Evolutionary conservation across 2,797 vertebrate species (phyloP), one percentile per base, ranked within the genome.

Genomic region (Bradypodion ventrale): DNA sequence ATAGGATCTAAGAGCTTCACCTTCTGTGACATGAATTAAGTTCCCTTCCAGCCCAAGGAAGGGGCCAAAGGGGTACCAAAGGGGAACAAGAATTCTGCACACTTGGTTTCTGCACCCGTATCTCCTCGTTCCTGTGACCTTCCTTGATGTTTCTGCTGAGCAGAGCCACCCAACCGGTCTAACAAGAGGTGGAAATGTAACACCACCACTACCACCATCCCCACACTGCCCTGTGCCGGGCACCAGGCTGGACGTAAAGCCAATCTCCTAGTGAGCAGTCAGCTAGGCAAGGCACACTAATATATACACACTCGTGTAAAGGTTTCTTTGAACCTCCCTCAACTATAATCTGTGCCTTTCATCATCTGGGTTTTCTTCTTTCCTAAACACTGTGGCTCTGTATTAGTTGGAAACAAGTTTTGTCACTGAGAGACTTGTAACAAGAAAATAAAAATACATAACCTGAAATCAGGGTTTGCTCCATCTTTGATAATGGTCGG

Each of bases 111-210:
- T n/a, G 42, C 10, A 46, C 46, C 40, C 65, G 16, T 5, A 23
- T 73, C 42, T 40, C 49, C 13, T 46, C 29, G 59, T 25, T 78
- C 52, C 16, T 27, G 10, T 60, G 63, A 80, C 84, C 78, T 85
- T 81, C 72, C n/a, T 23, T 75, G 62, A 68, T 73, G 68, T 85
- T 85, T 68, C 46, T 63, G 19, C 52, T 12, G 37, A 56, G 60
- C 27, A 42, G 37, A 85, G 84, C n/a, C 63, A 59, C 78, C 52
- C 16, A 52, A 85, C 84, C 72, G 72, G 84, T 85, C 72, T 44
- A 29, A 63, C 49, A 68, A 81, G 84, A 85, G 78, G 35, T 78
- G 49, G 52, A 56, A 80, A 75, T 44, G 46, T 60, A 52, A 49
- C 35, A 80, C 72, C 73, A 75, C 75, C 66, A 52, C 23, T 66